Conservation (phyloP, 64 coral and sea anemone species). For the Catalaphyllia jardinei region DNA sequence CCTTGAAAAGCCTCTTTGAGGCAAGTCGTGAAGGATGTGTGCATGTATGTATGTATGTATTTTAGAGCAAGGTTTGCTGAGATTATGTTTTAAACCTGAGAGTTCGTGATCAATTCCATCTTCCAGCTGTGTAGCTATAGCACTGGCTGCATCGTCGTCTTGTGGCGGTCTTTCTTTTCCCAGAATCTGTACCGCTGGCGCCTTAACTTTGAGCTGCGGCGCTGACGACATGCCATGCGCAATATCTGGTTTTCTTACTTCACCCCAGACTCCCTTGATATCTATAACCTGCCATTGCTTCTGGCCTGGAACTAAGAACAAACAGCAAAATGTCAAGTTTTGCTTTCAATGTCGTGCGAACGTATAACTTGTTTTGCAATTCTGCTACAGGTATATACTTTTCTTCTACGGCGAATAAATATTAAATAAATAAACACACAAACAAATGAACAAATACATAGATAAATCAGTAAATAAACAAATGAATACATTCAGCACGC, state of each 20-base stretch:
- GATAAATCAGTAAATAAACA: no score
- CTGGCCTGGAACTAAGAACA: constrained; percentile 30
- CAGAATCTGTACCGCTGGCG: constrained; percentile 2
- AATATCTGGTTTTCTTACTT: not conserved
- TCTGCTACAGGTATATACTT: no score
- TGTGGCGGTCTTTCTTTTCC: constrained; percentile 37
- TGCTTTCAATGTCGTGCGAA: no score
- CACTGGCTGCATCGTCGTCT: constrained; percentile 16
- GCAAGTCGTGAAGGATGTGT: no score
- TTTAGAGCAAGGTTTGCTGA: not conserved
- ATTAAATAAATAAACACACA: not conserved
- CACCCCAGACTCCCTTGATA: constrained; percentile 8
- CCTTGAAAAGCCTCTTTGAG: no score
- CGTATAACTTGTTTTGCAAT: no score
- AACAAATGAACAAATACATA: not conserved
- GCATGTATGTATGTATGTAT: no score
- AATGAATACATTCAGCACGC: not conserved
- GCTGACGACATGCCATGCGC: not conserved
- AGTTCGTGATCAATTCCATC: not conserved
- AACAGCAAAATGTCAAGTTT: not conserved
- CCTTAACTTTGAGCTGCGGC: not conserved
- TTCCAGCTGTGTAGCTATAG: constrained; percentile 35
- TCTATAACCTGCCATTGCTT: constrained; percentile 35
- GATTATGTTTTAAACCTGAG: not conserved
- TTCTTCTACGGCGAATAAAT: no score